These are phyloP conservation scores for Zootoca vivipara DNA, from an alignment of 2,113 vertebrate species.

Conservation along the genomic window DNA sequence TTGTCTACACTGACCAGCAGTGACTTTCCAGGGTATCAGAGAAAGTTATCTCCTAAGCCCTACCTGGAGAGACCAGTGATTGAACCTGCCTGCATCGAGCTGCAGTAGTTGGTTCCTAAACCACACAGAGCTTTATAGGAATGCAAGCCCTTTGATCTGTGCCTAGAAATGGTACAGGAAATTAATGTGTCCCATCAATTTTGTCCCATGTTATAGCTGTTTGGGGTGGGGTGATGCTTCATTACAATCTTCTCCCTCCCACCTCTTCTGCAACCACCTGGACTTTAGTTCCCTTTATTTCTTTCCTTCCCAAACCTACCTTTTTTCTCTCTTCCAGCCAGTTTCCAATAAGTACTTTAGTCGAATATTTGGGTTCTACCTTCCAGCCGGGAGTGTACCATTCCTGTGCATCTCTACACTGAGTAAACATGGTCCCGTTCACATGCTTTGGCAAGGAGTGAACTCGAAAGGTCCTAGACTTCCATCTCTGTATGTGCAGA, in stretches of 20 bases:
- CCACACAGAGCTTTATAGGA: not conserved
- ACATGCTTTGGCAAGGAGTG: not conserved
- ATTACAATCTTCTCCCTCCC: not conserved
- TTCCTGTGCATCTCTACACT: constrained; percentile 42
- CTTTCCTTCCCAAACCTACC: constrained; percentile 64
- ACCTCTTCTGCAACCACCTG: not conserved
- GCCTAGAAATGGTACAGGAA: not conserved
- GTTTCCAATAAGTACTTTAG: constrained; percentile 80
- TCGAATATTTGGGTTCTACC: constrained; percentile 73
- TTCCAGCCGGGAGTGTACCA: constrained; percentile 75
- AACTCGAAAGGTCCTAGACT: not conserved
- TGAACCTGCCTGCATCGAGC: not conserved
- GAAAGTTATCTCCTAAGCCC: not conserved
- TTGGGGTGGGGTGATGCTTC: not conserved
- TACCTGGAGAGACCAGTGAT: not conserved
- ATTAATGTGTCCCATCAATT: not conserved
- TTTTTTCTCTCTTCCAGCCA: constrained; percentile 81
- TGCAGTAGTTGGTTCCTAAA: not conserved
- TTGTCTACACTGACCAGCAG: not conserved
- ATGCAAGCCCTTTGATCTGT: not conserved
- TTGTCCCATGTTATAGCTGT: not conserved
- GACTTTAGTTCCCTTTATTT: no score
- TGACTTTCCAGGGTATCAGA: not conserved
- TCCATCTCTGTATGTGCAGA: constrained; percentile 5
- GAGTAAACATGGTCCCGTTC: constrained; percentile 9